Evolutionary conservation across 1,140 invertebrate species (phyloP).

Genomic region (Leguminivora glycinivorella): DNA sequence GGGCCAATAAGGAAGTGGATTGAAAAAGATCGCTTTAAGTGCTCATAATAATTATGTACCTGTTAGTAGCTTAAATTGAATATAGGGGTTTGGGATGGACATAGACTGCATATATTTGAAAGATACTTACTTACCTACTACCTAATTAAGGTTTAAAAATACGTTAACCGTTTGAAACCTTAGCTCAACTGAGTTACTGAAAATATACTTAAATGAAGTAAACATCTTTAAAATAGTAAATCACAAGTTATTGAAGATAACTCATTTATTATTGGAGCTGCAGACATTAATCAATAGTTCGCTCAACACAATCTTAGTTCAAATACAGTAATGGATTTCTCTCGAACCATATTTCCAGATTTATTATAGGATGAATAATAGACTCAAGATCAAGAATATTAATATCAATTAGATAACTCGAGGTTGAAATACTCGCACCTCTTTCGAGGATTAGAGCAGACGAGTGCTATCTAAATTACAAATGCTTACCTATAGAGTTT

Average conservation of each 20-base stretch:
- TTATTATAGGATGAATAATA: background rate
- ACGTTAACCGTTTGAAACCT: no score
- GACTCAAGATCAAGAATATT: background rate
- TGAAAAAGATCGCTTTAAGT: background rate
- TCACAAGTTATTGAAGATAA: no score
- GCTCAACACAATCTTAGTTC: background rate
- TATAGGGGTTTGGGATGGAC: constrained; percentile 28
- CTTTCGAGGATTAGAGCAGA: background rate
- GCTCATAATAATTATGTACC: background rate
- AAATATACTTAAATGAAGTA: no score
- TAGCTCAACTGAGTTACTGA: no score
- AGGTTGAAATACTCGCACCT: constrained; percentile 11
- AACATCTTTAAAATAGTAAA: no score
- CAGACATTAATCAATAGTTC: background rate
- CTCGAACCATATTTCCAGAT: background rate
- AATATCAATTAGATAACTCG: background rate
- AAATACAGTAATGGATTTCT: background rate
- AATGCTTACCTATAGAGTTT: background rate
- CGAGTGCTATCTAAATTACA: background rate
- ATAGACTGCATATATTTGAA: constrained; percentile 9
- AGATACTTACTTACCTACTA: background rate
- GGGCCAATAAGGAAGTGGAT: background rate
- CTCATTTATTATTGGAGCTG: background rate
- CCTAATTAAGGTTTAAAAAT: no score
- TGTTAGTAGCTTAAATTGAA: constrained; percentile 40